Base-by-base conservation (phyloP, 1,140 invertebrate genomes). In the Holcopasites calliopsidis region DNA sequence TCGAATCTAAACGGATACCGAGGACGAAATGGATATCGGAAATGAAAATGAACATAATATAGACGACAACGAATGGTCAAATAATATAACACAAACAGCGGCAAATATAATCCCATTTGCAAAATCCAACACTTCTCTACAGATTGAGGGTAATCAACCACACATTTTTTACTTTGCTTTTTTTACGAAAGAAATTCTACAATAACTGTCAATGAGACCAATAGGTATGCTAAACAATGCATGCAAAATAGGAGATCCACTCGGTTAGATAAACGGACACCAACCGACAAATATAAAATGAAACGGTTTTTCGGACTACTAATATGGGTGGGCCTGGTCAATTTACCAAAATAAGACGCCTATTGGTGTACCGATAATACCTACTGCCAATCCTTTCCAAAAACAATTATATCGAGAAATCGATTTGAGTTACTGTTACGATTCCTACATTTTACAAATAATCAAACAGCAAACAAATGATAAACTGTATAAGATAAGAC, bases 401-500 rank as follows among this genome's bases (percentile, higher is more conserved):
- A 68, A 13, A 55, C 54, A 68, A 31, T 68, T 18, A 68, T 68
- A 50, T 54, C 33, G 49, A 68, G 49, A 35, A 68, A 68, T 42
- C 64, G 64, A 52, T 68, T 68, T 28, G 50, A 68, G 35, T 54
- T 68, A 18, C 49, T 55, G 54, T 68, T 68, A 35, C 40, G 64
- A 28, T 42, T 68, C 49, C 49, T 68, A 26, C 64, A 68, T 18
- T 61, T 61, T 28, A 26, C 21, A n/a, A 52, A 52, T 23, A 52
- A 52, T 28, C 6, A 52, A 52, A 52, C 49, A 52, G 49, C 49
- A 52, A 23, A 52, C 26, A 28, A 52, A n/a, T 23, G 26, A 52
- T 23, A n/a, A 23, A 3, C 26, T 52, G 11, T 52, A 52, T 23
- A 52, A 52, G 11, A 52, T 52, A n/a, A n/a, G 26, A 23, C 49